Evolutionary conservation across 2,888 invertebrate genomes (phyloP), one percentile per base, ranked within the genome.

Genomic region (Napeogenes inachia): DNA sequence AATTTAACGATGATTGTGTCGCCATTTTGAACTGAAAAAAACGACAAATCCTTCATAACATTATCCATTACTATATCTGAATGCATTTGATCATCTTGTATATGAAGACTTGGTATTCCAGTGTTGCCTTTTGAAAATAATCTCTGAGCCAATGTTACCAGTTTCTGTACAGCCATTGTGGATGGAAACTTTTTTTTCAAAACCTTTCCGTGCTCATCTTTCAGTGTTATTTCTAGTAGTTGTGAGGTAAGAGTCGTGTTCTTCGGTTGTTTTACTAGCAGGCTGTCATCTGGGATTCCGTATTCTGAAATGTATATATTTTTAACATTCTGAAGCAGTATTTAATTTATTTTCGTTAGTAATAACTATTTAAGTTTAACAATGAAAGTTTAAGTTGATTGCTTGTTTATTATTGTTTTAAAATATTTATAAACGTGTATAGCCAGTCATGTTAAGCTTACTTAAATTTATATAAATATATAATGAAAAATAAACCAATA

Each of bases 1-100:
- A 93, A 94, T 73, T 93, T 92, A 8, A 95, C 95, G 65, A 94
- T 85, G 71, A 98, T 94, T 64, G 92, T 93, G 84, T 98, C 97
- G 64, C 95, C 96, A 74, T 95, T 94, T 85, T 96, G 95, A 50
- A 98, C 89, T 0, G 97, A 96, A 84, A 94, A 98, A 81, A 94
- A 96, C 57, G 94, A 93, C 53, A 98, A 86, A 75, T 95, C 94
- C 81, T 96, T 95, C 75, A 96, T 93, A 64, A 94, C 94, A 79
- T 97, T 97, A 69, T 97, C 95, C 70, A 98, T 82, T 62, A 91
- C 88, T 71, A 97, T 94, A 77, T 95, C 93, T 10, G 95, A 92
- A 21, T 92, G 81, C 82, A 92, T 89, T 70, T 91, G 85, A 12
- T 90, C 90, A 71, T 94, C 93, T 2, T 92, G 73, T 65, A 93